These are phyloP conservation scores for Phaethon lepturus DNA, from an alignment of 2,113 vertebrate genomes.

Conservation along the genomic window DNA sequence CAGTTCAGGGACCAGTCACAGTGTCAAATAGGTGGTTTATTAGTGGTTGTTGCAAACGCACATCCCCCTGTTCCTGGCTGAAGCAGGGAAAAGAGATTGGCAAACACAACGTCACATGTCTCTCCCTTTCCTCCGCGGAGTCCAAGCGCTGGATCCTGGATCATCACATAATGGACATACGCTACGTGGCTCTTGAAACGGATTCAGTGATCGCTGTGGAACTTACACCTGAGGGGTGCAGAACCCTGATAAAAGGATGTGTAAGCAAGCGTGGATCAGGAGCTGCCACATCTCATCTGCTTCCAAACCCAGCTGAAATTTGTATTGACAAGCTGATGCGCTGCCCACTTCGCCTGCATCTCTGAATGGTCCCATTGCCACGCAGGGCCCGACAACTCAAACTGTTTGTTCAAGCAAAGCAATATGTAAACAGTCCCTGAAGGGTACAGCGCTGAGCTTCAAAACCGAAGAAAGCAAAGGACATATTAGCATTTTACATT, in stretches of 20 bases:
- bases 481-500: constrained; percentile 13
- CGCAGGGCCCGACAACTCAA: not conserved
- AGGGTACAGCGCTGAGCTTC: not conserved
- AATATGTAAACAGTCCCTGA: not conserved
- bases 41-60: not conserved
- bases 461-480: not conserved
- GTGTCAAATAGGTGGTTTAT: not conserved
- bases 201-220: not conserved
- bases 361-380: not conserved
- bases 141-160: not conserved
- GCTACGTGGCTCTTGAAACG: not conserved
- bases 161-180: not conserved
- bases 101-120: not conserved
- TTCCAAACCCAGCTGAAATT: not conserved
- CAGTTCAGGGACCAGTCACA: not conserved
- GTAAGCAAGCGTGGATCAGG: not conserved
- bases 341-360: not conserved
- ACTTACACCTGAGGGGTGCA: not conserved
- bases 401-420: not conserved
- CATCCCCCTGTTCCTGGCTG: not conserved
- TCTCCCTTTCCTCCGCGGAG: not conserved
- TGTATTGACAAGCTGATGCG: not conserved
- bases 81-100: not conserved
- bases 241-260: not conserved
- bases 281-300: constrained; percentile 15